Evolutionary conservation across 1,140 invertebrate genomes (phyloP), one percentile per base, ranked within the genome.

Genomic region (Drosophila nikananu): DNA sequence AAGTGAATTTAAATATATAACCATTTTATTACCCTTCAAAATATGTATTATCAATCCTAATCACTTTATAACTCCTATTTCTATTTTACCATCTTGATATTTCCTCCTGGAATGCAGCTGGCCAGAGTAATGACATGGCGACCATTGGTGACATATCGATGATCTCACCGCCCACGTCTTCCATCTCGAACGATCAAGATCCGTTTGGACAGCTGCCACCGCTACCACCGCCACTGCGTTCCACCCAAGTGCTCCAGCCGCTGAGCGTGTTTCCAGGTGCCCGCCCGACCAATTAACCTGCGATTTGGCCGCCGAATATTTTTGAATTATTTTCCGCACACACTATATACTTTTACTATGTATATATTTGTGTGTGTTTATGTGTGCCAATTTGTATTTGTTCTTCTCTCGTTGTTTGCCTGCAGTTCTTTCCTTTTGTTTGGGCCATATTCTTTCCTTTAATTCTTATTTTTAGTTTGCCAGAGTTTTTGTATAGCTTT

Each of bases 241-340:
- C 92, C 83, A 93, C 92, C 82, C 92, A 93, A 93, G 91, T 93
- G 81, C 83, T 93, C 73, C 91, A 93, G 90, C 91, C 92, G 74
- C 83, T 93, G 83, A 91, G 91, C 83, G 92, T 92, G 80, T 93
- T 93, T 93, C 92, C 92, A 93, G 92, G 92, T 93, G 90, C 76
- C 42, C n/a, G 5, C 76, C 42, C n/a, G 5, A n/a, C 15, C 63
- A 63, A 44, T 66, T 66, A 63, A 46, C 42, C 60, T 60, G 41
- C 41, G n/a, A 61, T 39, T 19, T 59, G 8, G 35, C 37, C 19
- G 46, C 15, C 10, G 23, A 44, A 51, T 61, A 30, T 25, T 49
- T 64, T 44, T 44, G 39, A 63, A 63, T 66, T 66, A 63, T 59
- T 66, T 65, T 64, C 21, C 59, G 25, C 55, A 77, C 54, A 57